These are phyloP conservation scores for Harpegnathos saltator DNA, from an alignment of 1,140 invertebrate species.

Conservation along the genomic window DNA sequence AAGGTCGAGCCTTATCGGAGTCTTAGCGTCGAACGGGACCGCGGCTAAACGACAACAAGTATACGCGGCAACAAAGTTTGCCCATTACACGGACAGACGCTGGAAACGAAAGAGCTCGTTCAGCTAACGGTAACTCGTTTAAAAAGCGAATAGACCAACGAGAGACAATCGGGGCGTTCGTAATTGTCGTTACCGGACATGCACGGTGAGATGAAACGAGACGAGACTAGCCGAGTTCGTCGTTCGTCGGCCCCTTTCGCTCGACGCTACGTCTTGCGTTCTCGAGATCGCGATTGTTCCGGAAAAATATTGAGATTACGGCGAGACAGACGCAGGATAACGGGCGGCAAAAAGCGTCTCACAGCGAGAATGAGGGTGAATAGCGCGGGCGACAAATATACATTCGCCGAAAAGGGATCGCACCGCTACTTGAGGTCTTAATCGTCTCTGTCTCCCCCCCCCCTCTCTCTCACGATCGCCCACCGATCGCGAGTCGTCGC, in stretches of 20 bases:
- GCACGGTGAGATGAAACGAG: neutral
- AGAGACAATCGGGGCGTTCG: slow-evolving; percentile 3
- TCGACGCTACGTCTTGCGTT: neutral
- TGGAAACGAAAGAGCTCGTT: neutral
- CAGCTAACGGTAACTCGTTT: neutral
- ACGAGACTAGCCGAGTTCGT: neutral
- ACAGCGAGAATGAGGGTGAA: slow-evolving; percentile 21
- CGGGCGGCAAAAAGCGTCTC: slow-evolving; percentile 50
- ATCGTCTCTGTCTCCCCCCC: slow-evolving; percentile 22
- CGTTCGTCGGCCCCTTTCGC: neutral
- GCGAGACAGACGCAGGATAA: slow-evolving; percentile 38
- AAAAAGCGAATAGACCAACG: slow-evolving; percentile 22
- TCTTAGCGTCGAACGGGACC: neutral
- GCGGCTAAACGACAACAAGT: neutral
- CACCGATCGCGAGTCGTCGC: slow-evolving; percentile 26
- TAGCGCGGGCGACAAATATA: slow-evolving; percentile 52
- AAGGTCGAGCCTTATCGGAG: neutral
- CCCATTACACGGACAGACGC: neutral
- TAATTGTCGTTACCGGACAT: slow-evolving; percentile 34
- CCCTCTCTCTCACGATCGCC: slow-evolving; percentile 4
- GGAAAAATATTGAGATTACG: slow-evolving; percentile 57
- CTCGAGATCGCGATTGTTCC: slow-evolving; percentile 42
- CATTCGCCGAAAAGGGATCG: slow-evolving; percentile 44
- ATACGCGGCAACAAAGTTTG: neutral
- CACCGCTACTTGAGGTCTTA: slow-evolving; percentile 35